These are phyloP conservation scores for Falco naumanni DNA, from an alignment of 2,797 vertebrate genomes.

Conservation along the genomic window DNA sequence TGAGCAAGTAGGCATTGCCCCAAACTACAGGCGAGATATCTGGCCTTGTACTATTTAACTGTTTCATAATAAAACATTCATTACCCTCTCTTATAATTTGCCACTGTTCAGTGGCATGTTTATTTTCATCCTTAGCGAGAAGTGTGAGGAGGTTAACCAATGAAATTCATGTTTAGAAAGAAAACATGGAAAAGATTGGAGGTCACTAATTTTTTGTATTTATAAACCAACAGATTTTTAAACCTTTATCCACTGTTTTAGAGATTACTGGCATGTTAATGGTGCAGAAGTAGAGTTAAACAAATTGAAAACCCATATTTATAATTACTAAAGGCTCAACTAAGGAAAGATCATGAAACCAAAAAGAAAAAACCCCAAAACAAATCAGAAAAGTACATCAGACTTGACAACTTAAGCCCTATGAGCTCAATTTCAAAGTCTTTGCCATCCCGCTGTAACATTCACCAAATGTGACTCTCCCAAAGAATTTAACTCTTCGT, in stretches of 20 bases:
- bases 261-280: not conserved
- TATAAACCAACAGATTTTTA: not conserved
- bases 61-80: not conserved
- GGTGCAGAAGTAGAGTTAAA: not conserved
- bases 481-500: not conserved
- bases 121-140: not conserved
- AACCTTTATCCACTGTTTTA: not conserved
- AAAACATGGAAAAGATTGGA: not conserved
- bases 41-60: not conserved
- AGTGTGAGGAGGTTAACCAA: accelerated
- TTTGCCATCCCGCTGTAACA: not conserved
- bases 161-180: not conserved
- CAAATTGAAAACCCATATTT: not conserved
- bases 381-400: not conserved
- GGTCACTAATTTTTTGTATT: accelerated
- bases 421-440: not conserved
- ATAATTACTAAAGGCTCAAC: not conserved
- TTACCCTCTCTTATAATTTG: not conserved
- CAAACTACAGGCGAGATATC: not conserved
- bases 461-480: not conserved
- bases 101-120: not conserved
- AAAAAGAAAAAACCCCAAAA: not conserved
- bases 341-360: not conserved
- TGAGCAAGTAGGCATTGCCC: not conserved
- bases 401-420: not conserved